Base-by-base conservation (phyloP, 1,140 invertebrate species). In the Conus betulinus region DNA sequence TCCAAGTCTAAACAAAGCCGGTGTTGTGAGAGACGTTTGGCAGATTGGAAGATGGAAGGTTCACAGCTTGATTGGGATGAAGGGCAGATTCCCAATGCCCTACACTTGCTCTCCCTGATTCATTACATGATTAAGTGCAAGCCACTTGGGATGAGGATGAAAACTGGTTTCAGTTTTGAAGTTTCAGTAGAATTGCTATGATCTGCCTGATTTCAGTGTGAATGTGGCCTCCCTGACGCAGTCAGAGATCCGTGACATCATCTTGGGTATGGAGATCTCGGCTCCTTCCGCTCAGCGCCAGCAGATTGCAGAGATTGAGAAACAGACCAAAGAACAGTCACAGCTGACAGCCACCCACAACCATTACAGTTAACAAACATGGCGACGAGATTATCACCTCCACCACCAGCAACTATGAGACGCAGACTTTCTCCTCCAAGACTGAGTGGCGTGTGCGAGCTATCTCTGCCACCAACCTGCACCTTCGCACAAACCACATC, bases 221-320 rank as follows among this genome's bases (percentile, higher is more conserved):
- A 99, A 99, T 95, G 99, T 99, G 0, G 99, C 98, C 0, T 99
- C 99, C 0, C 96, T 99, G 17, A 99, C 99, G 0, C 99, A 99
- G 94, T 99, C 99, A 0, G 99, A 99, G 96, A 99, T 99, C 93
- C 97, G 99, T 89, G 99, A 99, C 95, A 99, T 99, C 89, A 99
- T 99, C 93, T 96, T 99, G 53, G 99, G 99, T 94, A 99, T 99
- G 99, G 99, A 99, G 96, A 99, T 99, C 89, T 99, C 98, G 63
- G 99, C 99, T 0, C 99, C 99, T 0, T 99, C 98, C 0, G 98
- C 99, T 0, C 99, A 99, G 94, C 96, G 99, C 83, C 99, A 99
- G 95, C 99, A 99, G 95, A 99, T 99, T 91, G 99, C 99, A 3
- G 99, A 99, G 95, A 99, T 99, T 93, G 99, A 99, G 95, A 99